These are phyloP conservation scores for Mionectes macconnelli DNA, from an alignment of 2,113 vertebrate genomes.

Conservation along the genomic window DNA sequence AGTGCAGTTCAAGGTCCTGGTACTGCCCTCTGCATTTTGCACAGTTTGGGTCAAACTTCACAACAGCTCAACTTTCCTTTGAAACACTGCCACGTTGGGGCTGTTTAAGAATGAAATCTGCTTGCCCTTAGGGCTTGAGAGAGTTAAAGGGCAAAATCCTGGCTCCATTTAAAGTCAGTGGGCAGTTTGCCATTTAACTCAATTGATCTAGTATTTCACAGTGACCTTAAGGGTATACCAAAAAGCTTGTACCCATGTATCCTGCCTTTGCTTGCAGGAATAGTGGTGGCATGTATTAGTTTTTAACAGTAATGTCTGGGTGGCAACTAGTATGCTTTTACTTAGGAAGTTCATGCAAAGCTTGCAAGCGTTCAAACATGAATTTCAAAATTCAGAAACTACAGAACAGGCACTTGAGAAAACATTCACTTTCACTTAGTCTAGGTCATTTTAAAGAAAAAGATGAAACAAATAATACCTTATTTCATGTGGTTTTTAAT, in stretches of 20 bases:
- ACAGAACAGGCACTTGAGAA: neutral
- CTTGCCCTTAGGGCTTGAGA: slow-evolving; percentile 24
- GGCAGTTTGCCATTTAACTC: slow-evolving; percentile 44
- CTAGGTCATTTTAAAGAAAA: neutral
- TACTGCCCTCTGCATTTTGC: neutral
- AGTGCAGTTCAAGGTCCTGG: neutral
- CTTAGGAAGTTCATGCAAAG: neutral
- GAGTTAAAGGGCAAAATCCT: slow-evolving; percentile 51
- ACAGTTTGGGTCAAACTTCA: neutral
- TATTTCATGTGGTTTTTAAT: neutral
- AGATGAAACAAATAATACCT: neutral
- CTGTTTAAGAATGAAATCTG: slow-evolving; percentile 12
- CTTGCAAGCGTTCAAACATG: neutral
- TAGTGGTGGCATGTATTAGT: neutral
- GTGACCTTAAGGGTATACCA: neutral
- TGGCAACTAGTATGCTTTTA: neutral
- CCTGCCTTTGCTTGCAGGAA: neutral
- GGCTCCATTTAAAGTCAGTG: slow-evolving; percentile 26
- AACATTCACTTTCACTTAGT: neutral
- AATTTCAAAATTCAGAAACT: neutral
- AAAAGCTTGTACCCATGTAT: neutral
- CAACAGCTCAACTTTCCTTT: neutral
- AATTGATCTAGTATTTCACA: slow-evolving; percentile 55
- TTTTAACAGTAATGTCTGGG: neutral
- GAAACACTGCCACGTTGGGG: neutral